Conservation (phyloP, 2,888 invertebrate genomes). For the Sesia apiformis region DNA sequence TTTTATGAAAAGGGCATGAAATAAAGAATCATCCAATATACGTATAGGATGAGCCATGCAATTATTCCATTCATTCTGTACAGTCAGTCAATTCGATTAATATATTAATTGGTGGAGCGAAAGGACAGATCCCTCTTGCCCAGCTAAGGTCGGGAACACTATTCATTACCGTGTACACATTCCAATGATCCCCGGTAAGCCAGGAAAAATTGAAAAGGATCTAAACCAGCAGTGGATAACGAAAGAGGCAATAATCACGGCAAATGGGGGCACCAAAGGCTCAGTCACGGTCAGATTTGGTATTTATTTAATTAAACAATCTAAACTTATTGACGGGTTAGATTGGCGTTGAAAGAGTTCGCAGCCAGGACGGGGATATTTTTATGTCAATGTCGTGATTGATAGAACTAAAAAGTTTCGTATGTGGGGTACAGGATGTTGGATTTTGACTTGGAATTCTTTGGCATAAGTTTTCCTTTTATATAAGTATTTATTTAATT, state of each 20-base stretch:
- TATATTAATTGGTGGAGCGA: slow-evolving; percentile 48
- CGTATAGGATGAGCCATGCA: slow-evolving; percentile 50
- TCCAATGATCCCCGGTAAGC: not conserved
- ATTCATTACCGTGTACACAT: not conserved
- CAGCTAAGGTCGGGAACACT: slow-evolving; percentile 31
- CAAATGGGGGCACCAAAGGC: slow-evolving; percentile 2
- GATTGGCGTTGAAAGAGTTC: not conserved
- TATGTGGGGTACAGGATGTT: too few relatives aligned
- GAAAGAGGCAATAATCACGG: slow-evolving; percentile 5
- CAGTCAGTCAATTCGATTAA: slow-evolving; percentile 71
- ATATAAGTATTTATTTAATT: too few relatives aligned
- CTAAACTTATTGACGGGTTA: slow-evolving; percentile 11
- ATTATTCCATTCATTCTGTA: slow-evolving; percentile 56
- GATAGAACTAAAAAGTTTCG: too few relatives aligned
- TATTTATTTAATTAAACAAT: slow-evolving; percentile 16
- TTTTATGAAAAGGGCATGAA: not conserved
- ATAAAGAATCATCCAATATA: not conserved
- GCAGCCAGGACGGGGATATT: too few relatives aligned
- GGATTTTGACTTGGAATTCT: too few relatives aligned
- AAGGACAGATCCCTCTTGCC: slow-evolving; percentile 38
- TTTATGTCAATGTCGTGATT: too few relatives aligned
- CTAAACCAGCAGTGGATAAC: not conserved
- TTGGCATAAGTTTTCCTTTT: too few relatives aligned
- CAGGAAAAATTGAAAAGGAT: too few relatives aligned
- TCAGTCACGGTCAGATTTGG: slow-evolving; percentile 21